Percentiles rank a stretch among this genome's conserved stretches.
These are phyloP conservation scores for Cremastinae sp. DNA, from an alignment of 2,888 invertebrate genomes.

Conservation along the genomic window DNA sequence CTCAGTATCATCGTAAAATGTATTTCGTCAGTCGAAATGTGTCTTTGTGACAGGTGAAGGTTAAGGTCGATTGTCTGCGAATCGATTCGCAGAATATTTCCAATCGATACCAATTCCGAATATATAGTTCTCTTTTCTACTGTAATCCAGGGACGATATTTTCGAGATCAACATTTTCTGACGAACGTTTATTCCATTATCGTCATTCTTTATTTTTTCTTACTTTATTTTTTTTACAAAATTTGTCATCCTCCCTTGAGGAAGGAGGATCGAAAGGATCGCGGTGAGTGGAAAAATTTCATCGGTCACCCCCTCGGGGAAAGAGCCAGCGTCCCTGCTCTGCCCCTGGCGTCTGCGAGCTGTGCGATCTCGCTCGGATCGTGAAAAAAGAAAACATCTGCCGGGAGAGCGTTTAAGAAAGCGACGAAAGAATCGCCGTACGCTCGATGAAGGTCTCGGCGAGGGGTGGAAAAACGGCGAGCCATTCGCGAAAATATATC, in stretches of 20 bases:
- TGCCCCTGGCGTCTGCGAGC: slow-evolving; percentile 33
- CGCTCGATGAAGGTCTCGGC: neutral
- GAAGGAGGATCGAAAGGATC: slow-evolving; percentile 30
- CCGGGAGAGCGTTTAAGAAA: slow-evolving; percentile 46
- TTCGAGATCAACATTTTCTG: too few species aligned
- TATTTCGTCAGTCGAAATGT: too few species aligned
- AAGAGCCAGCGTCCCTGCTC: neutral
- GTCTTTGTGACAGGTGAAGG: neutral
- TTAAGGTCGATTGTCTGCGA: slow-evolving; percentile 26
- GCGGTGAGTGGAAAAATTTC: slow-evolving; percentile 28
- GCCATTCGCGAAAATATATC: slow-evolving; percentile 30
- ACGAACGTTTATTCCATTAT: too few species aligned
- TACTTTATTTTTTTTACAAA: too few species aligned
- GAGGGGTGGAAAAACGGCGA: neutral
- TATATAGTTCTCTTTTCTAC: too few species aligned
- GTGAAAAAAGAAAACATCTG: slow-evolving; percentile 50
- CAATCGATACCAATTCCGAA: too few species aligned
- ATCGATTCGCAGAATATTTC: too few species aligned
- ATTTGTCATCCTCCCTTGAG: too few species aligned
- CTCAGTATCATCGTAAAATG: too few species aligned
- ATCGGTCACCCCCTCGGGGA: slow-evolving; percentile 17
- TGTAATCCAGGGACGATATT: too few species aligned
- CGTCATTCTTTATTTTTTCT: too few species aligned
- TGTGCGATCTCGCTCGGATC: slow-evolving; percentile 14
- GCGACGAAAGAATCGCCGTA: slow-evolving; percentile 28